Evolutionary conservation across 1,140 invertebrate species (phyloP).

Genomic region (Eueides isabella): DNA sequence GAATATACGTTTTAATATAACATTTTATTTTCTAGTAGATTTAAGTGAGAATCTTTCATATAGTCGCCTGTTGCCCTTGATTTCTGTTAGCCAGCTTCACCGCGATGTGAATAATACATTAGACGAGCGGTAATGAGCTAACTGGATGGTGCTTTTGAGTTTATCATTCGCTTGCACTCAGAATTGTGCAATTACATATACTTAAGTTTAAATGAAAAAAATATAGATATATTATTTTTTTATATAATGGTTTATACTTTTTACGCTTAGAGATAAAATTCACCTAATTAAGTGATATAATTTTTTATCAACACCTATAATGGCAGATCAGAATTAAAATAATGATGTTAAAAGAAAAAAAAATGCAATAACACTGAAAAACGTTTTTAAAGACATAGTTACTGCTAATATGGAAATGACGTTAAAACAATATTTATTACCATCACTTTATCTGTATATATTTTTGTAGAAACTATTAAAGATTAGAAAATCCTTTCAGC

Average conservation of each 20-base stretch:
- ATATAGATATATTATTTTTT: too few species aligned
- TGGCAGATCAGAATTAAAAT: too few species aligned
- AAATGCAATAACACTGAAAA: too few species aligned
- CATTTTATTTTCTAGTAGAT: neutral
- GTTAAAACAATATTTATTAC: too few species aligned
- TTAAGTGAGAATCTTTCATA: slow-evolving; percentile 10
- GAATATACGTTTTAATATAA: neutral
- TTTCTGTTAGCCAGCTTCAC: slow-evolving; percentile 22
- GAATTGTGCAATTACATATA: slow-evolving; percentile 12
- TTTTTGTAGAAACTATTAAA: neutral
- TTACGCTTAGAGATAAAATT: too few species aligned
- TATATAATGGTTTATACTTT: too few species aligned
- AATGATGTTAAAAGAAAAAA: too few species aligned
- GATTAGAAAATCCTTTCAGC: neutral
- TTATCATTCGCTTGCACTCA: slow-evolving; percentile 21
- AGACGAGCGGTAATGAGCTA: slow-evolving; percentile 27
- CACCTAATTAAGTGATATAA: too few species aligned
- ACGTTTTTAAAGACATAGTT: too few species aligned
- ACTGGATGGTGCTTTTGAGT: slow-evolving; percentile 23
- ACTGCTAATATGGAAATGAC: too few species aligned
- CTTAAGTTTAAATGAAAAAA: neutral
- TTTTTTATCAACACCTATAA: too few species aligned
- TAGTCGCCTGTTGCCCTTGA: slow-evolving; percentile 26
- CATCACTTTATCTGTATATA: too few species aligned
- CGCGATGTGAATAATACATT: slow-evolving; percentile 25